Evolutionary conservation across 2,113 vertebrate genomes (phyloP).

Genomic region (Triplophysa tibetana): DNA sequence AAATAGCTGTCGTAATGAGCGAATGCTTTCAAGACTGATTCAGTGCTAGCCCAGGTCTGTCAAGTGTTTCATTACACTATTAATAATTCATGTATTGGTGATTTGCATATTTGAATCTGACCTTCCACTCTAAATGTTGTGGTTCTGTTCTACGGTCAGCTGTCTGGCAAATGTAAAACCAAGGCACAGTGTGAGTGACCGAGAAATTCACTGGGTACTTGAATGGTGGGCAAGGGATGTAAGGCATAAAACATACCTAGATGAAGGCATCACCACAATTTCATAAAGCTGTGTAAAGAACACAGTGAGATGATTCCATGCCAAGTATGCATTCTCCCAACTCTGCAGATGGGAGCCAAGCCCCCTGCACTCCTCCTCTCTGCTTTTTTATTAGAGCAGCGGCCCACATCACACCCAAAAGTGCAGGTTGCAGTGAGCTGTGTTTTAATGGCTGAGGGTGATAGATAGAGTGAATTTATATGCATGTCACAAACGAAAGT

Average conservation of each 20-base stretch:
- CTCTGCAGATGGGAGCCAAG: slow-evolving; percentile 26
- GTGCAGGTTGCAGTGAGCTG: slow-evolving; percentile 36
- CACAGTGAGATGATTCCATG: slow-evolving; percentile 35
- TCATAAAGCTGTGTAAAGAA: slow-evolving; percentile 47
- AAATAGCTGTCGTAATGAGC: not conserved
- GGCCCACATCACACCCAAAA: slow-evolving; percentile 32
- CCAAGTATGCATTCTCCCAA: slow-evolving; percentile 50
- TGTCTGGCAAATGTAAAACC: not conserved
- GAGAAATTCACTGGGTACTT: not conserved
- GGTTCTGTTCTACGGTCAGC: not conserved
- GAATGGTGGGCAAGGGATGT: slow-evolving; percentile 37
- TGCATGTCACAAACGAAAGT: not conserved
- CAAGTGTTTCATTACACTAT: not conserved
- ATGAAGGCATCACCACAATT: slow-evolving; percentile 44
- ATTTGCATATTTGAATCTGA: not conserved
- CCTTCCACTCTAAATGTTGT: not conserved
- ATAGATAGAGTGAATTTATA: not conserved
- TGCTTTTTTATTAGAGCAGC: slow-evolving; percentile 41
- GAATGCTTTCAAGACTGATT: not conserved
- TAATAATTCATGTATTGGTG: not conserved
- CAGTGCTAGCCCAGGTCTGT: not conserved
- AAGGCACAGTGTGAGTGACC: slow-evolving; percentile 7
- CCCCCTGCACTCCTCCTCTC: slow-evolving; percentile 11
- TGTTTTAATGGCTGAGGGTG: not conserved
- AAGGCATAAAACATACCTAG: slow-evolving; percentile 36